Evolutionary conservation across 2,113 vertebrate genomes (phyloP).

Genomic region (Microcebus griseorufus): DNA sequence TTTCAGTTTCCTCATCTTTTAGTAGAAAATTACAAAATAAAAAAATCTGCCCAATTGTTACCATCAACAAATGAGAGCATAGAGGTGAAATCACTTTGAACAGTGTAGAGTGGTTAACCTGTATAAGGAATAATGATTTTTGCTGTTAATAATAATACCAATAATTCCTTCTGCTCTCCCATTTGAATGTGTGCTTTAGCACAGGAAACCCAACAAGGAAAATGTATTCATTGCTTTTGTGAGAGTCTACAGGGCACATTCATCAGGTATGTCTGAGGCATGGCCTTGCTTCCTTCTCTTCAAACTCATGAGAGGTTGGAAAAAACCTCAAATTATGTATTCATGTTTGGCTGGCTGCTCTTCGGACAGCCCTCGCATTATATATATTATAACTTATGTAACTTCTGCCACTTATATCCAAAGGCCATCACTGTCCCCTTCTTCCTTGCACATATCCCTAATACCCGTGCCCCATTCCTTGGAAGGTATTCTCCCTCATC

Average conservation of each 20-base stretch:
- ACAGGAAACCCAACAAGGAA: background rate
- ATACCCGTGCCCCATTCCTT: background rate
- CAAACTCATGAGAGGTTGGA: background rate
- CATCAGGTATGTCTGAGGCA: background rate
- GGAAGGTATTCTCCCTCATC: background rate
- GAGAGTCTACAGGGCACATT: background rate
- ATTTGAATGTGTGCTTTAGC: background rate
- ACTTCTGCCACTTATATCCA: background rate
- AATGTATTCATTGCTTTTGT: background rate
- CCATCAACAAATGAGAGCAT: background rate
- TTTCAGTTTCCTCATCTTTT: background rate
- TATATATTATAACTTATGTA: background rate
- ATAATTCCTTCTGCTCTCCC: background rate
- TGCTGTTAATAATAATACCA: background rate
- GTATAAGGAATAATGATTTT: background rate
- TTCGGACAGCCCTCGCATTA: background rate
- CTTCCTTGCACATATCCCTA: background rate
- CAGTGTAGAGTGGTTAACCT: background rate
- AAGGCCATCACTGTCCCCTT: background rate
- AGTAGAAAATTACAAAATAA: background rate
- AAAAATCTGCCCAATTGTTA: background rate
- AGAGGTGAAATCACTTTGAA: background rate
- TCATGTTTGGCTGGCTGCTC: too few species aligned
- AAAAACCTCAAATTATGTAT: background rate
- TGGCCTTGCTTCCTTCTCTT: background rate